Conservation (phyloP, 92 coral and sea anemone species). For the Porites cylindrica region DNA sequence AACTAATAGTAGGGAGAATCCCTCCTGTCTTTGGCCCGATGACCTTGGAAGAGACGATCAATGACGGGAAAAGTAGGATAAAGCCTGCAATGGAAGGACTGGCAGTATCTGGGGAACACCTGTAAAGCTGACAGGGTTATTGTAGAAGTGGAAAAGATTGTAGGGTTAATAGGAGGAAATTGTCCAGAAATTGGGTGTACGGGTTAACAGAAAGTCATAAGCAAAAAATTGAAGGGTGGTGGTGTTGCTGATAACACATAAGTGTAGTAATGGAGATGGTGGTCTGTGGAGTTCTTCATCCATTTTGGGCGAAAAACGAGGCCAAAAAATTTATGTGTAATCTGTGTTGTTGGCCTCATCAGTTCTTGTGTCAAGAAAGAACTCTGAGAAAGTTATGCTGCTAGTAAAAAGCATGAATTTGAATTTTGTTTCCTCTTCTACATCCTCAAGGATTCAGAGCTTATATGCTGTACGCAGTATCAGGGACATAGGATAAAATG, state of each 20-base stretch:
- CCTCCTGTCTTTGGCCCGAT: not conserved
- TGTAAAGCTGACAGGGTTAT: constrained; percentile 33
- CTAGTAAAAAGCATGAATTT: constrained; percentile 25
- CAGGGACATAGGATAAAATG: constrained; percentile 26
- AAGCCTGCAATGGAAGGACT: not conserved
- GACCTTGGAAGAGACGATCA: too few relatives aligned
- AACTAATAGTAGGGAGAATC: too few relatives aligned
- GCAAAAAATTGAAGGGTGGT: constrained; percentile 36
- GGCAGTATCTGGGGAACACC: not conserved
- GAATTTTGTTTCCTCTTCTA: constrained; percentile 31
- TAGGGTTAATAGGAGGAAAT: constrained; percentile 17
- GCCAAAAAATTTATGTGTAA: constrained; percentile 36
- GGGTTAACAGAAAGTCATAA: constrained; percentile 13
- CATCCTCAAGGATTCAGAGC: constrained; percentile 32
- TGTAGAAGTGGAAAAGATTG: constrained; percentile 38
- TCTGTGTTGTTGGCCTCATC: constrained; percentile 35
- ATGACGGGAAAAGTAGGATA: not conserved
- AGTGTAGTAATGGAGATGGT: constrained; percentile 49
- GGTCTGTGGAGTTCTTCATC: constrained; percentile 50
- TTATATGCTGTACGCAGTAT: constrained; percentile 32
- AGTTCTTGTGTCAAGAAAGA: constrained; percentile 19
- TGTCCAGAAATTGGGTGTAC: constrained; percentile 35
- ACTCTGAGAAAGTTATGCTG: constrained; percentile 27
- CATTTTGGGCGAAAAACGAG: constrained; percentile 38
- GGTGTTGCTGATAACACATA: constrained; percentile 29